Evolutionary conservation across 2,113 vertebrate genomes (phyloP).

Genomic region (Eonycteris spelaea): DNA sequence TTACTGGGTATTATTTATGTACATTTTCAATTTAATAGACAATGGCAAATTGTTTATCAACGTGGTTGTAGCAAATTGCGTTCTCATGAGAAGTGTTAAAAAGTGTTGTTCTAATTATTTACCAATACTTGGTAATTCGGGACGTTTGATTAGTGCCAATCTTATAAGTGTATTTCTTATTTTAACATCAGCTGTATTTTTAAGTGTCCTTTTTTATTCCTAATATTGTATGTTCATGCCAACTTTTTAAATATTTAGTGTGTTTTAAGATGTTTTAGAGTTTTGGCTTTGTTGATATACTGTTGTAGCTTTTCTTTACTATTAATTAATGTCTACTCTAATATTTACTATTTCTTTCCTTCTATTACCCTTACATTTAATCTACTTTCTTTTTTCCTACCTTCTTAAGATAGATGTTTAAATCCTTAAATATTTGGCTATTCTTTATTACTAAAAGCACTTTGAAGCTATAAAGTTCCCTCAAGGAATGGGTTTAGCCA

Average conservation of each 20-base stretch:
- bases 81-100: background rate
- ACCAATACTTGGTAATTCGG: background rate
- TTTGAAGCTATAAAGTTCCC: background rate
- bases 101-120: background rate
- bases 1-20: background rate
- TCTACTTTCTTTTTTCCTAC: background rate
- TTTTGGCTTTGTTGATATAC: background rate
- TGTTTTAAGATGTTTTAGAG: background rate
- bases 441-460: background rate
- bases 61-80: background rate
- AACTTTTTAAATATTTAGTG: background rate
- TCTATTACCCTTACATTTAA: background rate
- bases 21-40: background rate
- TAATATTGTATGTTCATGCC: background rate
- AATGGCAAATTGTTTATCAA: background rate
- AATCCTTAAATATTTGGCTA: background rate
- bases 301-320: background rate
- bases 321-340: background rate
- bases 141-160: background rate
- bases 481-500: background rate
- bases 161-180: background rate
- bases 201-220: background rate
- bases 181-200: background rate
- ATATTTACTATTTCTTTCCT: background rate
- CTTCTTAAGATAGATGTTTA: background rate